Evolutionary conservation across 2,113 vertebrate genomes (phyloP), one percentile per base, ranked within the genome.

Genomic region (Ammodramus savannarum): DNA sequence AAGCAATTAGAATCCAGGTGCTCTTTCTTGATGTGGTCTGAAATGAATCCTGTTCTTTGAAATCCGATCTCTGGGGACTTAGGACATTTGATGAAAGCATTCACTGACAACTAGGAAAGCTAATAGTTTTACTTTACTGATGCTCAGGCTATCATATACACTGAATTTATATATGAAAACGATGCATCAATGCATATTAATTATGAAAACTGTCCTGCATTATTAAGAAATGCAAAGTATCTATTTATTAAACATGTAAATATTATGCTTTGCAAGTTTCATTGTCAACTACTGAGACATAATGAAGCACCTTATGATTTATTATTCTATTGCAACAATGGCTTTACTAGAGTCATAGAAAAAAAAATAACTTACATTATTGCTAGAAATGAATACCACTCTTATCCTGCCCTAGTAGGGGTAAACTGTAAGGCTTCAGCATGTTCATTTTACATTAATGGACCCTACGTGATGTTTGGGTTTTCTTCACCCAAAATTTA

Each of bases 401-500:
- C 27, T 55, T 74, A 41, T 41, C 20, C 34, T 62, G 32, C 74
- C 59, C 75, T 79, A 49, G 51, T 16, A 69, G 25, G 4, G 43
- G 29, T 67, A 43, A 94, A 75, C 20, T 39, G 23, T 48, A 73
- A 79, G 48, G 51, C 15, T 55, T 54, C 21, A 71, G 43, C 14
- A 17, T 10, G 7, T 52, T 58, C 4, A 68, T 76, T 92, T 87
- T 41, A 54, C 0, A 0, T 55, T 10, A 80, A 57, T 39, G n/a
- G 55, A 74, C 85, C 94, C 91, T 97, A 97, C 94, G 95, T 16
- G 97, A 78, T 73, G 13, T 85, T 85, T 82, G 90, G 5, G 87
- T 95, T 97, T 97, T 97, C 95, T 91, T 98, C 92, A 96, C 88
- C 73, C 48, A 55, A 46, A 97, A 91, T 74, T 96, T 91, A 95